Evolutionary conservation across 1,140 invertebrate species (phyloP).

Genomic region (Piezodorus guildinii): DNA sequence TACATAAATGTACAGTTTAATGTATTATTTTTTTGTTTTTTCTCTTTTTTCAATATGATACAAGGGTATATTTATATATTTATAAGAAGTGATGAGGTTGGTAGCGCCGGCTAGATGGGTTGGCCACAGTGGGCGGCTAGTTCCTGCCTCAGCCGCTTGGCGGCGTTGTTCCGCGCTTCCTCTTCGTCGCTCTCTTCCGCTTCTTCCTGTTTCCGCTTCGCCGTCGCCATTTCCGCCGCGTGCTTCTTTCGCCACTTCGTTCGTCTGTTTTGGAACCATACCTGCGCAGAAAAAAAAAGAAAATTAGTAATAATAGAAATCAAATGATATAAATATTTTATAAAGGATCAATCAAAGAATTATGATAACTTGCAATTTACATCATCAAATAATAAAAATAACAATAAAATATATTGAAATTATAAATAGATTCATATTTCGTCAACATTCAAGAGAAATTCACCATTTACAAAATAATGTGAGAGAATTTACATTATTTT

Average conservation of each 20-base stretch:
- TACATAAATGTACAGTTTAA: neutral
- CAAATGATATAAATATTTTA: too few species aligned
- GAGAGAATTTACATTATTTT: too few species aligned
- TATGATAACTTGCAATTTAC: too few species aligned
- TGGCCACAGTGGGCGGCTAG: conserved; percentile 37
- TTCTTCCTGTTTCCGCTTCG: conserved; percentile 91
- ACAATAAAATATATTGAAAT: too few species aligned
- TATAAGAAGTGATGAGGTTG: neutral
- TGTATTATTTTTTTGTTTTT: neutral
- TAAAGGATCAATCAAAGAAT: too few species aligned
- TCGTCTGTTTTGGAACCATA: conserved; percentile 98
- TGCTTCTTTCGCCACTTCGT: conserved; percentile 99
- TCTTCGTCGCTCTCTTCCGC: conserved; percentile 53
- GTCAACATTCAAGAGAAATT: too few species aligned
- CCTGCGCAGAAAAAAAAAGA: conserved; percentile 47
- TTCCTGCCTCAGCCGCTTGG: conserved; percentile 42
- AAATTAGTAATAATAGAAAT: neutral
- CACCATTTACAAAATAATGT: too few species aligned
- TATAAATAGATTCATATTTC: too few species aligned
- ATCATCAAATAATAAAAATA: too few species aligned
- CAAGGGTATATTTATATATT: conserved; percentile 17
- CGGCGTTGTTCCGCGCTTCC: conserved; percentile 35
- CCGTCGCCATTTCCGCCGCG: conserved; percentile 96
- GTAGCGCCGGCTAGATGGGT: conserved; percentile 27
- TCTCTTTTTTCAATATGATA: conserved; percentile 4